Evolutionary conservation across 2,888 invertebrate species (phyloP).

Genomic region (Epiblema foenella): DNA sequence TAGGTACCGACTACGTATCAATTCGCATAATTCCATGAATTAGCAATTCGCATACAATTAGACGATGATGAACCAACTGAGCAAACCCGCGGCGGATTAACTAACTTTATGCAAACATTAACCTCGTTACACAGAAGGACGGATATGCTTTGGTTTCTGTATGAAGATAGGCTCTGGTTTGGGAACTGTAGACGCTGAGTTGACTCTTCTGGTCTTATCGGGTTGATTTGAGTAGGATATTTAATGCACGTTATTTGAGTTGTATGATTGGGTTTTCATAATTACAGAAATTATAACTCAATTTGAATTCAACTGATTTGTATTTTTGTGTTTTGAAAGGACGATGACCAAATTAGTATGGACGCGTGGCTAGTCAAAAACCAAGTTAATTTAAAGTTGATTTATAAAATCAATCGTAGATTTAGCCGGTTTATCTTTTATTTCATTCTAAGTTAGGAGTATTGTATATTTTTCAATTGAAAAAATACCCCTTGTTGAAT

Average conservation of each 20-base stretch:
- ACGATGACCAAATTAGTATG: too few relatives aligned
- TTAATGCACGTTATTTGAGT: constrained; percentile 7
- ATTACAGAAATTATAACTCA: too few relatives aligned
- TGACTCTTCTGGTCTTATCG: constrained; percentile 43
- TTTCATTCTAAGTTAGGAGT: too few relatives aligned
- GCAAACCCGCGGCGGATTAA: constrained; percentile 58
- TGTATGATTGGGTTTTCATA: too few relatives aligned
- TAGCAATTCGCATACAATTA: constrained; percentile 69
- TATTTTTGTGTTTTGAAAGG: too few relatives aligned
- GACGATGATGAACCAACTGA: constrained; percentile 60
- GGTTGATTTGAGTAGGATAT: constrained; percentile 20
- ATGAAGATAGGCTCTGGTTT: neutral
- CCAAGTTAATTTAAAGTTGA: too few relatives aligned
- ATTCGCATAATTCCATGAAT: constrained; percentile 48
- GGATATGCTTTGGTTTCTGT: neutral
- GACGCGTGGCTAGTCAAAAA: too few relatives aligned
- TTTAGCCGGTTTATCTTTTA: too few relatives aligned
- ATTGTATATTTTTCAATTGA: too few relatives aligned
- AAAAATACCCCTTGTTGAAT: too few relatives aligned
- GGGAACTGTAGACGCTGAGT: constrained; percentile 47
- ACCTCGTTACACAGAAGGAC: neutral
- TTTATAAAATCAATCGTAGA: too few relatives aligned
- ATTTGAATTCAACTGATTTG: too few relatives aligned
- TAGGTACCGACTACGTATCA: neutral
- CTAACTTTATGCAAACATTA: constrained; percentile 58